Evolutionary conservation across 2,797 vertebrate species (phyloP).

Genomic region (Neoniphon sammara): DNA sequence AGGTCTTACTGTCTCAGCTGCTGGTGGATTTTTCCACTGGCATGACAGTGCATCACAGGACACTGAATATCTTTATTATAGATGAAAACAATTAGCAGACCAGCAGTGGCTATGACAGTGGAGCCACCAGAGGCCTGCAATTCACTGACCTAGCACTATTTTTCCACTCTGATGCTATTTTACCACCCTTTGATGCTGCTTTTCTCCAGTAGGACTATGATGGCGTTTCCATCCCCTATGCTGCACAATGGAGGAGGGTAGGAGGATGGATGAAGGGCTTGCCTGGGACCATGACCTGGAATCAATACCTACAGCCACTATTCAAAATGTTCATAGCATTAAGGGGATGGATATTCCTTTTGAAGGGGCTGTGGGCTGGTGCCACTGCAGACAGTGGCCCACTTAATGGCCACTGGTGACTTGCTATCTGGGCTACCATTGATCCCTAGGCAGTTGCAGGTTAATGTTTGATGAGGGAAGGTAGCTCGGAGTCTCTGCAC

Average conservation of each 20-base stretch:
- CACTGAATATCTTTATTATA: background rate
- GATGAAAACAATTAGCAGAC: background rate
- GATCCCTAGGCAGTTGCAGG: slow-evolving; percentile 55
- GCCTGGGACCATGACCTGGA: background rate
- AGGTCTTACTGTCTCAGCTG: background rate
- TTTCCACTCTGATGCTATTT: background rate
- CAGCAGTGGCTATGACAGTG: background rate
- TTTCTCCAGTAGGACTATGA: background rate
- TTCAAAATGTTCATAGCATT: background rate
- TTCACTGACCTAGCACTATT: background rate
- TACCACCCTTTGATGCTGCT: no score
- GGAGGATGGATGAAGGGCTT: background rate
- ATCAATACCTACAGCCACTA: background rate
- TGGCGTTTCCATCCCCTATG: background rate
- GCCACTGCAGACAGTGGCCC: slow-evolving; percentile 46
- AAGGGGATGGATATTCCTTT: slow-evolving; percentile 27
- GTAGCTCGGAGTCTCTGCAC: slow-evolving; percentile 32
- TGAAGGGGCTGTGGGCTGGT: slow-evolving; percentile 31
- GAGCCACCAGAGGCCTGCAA: background rate
- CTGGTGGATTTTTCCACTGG: no score
- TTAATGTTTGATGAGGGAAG: slow-evolving; percentile 49
- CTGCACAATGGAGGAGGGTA: no score
- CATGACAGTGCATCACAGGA: no score
- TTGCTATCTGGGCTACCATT: slow-evolving; percentile 61
- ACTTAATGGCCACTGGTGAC: slow-evolving; percentile 56